These are phyloP conservation scores for Paratrypauchen microcephalus DNA, from an alignment of 2,797 vertebrate species.

Conservation along the genomic window DNA sequence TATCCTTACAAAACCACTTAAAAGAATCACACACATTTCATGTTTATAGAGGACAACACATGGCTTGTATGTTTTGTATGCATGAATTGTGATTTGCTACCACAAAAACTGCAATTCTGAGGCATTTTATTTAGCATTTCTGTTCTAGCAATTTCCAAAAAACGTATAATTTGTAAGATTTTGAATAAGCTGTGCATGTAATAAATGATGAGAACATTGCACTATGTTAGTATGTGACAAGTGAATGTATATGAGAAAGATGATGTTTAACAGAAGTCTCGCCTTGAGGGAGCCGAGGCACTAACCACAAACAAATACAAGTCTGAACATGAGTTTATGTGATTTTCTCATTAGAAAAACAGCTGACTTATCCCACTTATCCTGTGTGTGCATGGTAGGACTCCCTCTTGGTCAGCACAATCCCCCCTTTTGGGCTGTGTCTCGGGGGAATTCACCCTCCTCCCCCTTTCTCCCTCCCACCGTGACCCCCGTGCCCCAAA, in stretches of 20 bases:
- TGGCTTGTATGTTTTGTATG: no score
- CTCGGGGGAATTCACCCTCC: slow-evolving; percentile 34
- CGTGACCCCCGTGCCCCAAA: slow-evolving; percentile 47
- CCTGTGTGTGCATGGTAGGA: slow-evolving; percentile 19
- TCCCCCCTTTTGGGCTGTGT: slow-evolving; percentile 16
- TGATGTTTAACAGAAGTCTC: not conserved
- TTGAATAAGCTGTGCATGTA: not conserved
- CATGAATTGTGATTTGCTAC: no score
- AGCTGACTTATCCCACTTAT: slow-evolving; percentile 14
- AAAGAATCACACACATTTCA: no score
- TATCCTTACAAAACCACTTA: no score
- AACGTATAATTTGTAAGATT: not conserved
- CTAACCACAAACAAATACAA: slow-evolving; percentile 2
- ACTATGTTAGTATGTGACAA: not conserved
- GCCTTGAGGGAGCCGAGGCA: not conserved
- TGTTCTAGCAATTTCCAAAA: no score
- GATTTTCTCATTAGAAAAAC: slow-evolving; percentile 5
- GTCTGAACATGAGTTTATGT: not conserved
- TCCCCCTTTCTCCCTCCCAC: not conserved
- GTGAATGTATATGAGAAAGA: not conserved
- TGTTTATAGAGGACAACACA: no score
- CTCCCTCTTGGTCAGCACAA: slow-evolving; percentile 21
- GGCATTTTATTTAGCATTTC: no score
- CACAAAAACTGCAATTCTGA: no score
- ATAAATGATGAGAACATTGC: not conserved